phyloP scores from a whole-genome alignment of 2,888 invertebrate genomes.

The Liposcelis brunnea region DNA sequence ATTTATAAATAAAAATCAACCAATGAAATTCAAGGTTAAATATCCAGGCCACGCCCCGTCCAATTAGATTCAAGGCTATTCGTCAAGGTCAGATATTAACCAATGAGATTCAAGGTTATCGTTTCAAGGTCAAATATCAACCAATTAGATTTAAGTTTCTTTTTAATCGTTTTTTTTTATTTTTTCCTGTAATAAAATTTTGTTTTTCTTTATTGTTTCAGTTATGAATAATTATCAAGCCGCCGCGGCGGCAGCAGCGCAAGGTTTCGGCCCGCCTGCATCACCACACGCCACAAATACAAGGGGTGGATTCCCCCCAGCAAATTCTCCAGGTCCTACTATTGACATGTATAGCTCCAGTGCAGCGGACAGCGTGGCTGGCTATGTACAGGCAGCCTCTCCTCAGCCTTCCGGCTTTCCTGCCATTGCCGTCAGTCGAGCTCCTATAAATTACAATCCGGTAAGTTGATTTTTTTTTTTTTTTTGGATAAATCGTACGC shows the following conservation, averaged over 20 bases:
- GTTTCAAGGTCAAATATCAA: no score
- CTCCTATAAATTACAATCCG: constrained; percentile 85
- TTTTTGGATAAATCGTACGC: no score
- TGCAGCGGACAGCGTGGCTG: constrained; percentile 62
- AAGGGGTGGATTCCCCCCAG: constrained; percentile 61
- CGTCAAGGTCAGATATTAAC: no score
- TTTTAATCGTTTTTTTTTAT: constrained; percentile 11
- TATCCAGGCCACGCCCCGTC: no score
- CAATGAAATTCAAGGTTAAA: no score
- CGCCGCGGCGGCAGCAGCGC: constrained; percentile 44
- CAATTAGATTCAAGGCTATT: no score
- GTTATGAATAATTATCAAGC: constrained; percentile 95
- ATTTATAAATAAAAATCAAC: no score
- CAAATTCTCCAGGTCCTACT: constrained; percentile 75
- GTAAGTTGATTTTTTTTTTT: constrained; percentile 38
- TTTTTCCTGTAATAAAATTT: no score
- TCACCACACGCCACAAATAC: constrained; percentile 53
- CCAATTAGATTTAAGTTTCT: constrained; percentile 11
- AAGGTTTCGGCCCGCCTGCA: constrained; percentile 65
- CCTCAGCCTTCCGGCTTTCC: constrained; percentile 92
- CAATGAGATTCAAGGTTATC: no score
- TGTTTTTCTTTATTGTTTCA: constrained; percentile 33
- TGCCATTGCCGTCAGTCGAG: constrained; percentile 82
- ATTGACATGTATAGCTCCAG: constrained; percentile 89
- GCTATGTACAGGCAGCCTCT: constrained; percentile 90